A percentile compares a stretch with the other conserved stretches of the same genome.
These are phyloP conservation scores for Drosophila serrata DNA, from an alignment of 1,140 invertebrate genomes.

Conservation along the genomic window DNA sequence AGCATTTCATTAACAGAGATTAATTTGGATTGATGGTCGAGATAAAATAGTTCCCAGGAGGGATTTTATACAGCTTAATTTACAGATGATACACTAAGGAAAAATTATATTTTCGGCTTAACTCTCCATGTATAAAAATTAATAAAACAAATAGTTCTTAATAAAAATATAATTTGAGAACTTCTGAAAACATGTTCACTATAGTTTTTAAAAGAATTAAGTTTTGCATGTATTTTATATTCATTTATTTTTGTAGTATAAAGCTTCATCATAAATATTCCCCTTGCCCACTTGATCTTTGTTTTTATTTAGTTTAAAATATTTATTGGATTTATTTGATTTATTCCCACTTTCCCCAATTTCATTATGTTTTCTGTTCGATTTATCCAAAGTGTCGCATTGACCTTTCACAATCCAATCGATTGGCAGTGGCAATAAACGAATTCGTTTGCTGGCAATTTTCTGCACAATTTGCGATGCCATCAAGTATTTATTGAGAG, in stretches of 20 bases:
- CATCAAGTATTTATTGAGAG: constrained; percentile 30
- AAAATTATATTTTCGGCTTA: not conserved
- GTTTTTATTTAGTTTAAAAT: not conserved
- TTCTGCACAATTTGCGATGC: constrained; percentile 33
- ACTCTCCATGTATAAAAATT: no score
- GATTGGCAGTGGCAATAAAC: constrained; percentile 35
- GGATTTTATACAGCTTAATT: not conserved
- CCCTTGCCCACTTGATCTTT: not conserved
- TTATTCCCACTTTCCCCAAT: not conserved
- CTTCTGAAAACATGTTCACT: not conserved
- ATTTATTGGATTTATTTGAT: not conserved
- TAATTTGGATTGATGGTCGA: not conserved
- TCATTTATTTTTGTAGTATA: not conserved
- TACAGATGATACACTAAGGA: not conserved
- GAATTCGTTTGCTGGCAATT: constrained; percentile 32
- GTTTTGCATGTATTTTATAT: not conserved
- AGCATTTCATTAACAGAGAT: constrained; percentile 9
- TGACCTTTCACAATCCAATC: constrained; percentile 32
- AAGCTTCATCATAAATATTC: not conserved
- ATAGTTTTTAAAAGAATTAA: not conserved
- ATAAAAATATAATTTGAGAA: not conserved
- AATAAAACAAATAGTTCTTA: no score
- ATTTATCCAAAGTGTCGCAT: constrained; percentile 23
- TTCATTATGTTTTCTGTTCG: not conserved
- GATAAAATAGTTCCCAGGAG: no score